These are phyloP conservation scores for Procavia capensis DNA, from an alignment of 2,113 vertebrate species.

Conservation along the genomic window DNA sequence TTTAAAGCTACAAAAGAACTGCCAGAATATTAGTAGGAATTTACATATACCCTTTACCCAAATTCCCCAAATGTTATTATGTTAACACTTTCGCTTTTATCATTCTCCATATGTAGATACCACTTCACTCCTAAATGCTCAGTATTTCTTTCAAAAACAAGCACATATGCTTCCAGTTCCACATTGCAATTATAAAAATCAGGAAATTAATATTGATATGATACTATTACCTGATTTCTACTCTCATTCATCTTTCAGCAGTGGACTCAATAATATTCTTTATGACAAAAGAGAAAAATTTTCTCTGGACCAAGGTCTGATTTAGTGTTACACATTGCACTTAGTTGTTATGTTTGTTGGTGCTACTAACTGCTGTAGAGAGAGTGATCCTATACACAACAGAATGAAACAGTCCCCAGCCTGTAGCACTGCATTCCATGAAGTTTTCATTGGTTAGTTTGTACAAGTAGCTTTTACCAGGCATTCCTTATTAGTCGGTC, in stretches of 20 bases:
- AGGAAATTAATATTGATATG: slow-evolving; percentile 39
- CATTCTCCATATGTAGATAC: neutral
- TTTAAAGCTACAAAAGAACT: neutral
- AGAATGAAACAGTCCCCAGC: too few species aligned
- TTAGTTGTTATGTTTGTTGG: neutral
- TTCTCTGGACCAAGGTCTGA: neutral
- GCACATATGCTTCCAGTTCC: neutral
- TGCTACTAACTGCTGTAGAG: neutral
- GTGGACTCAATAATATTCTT: neutral
- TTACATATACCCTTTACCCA: neutral
- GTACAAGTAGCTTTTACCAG: too few species aligned
- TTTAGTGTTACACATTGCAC: neutral
- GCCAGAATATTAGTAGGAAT: neutral
- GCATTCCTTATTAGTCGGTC: too few species aligned
- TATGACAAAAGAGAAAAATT: neutral
- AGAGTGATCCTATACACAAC: neutral
- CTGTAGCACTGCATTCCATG: too few species aligned
- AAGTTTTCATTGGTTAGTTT: too few species aligned
- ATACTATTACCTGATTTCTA: slow-evolving; percentile 26
- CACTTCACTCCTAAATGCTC: neutral
- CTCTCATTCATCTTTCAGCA: neutral
- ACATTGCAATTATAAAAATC: neutral
- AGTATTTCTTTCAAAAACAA: slow-evolving; percentile 8
- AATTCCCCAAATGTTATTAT: slow-evolving; percentile 21
- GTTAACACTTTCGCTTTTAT: neutral